Base-by-base conservation (phyloP, 1,140 invertebrate genomes). In the Homarus americanus region DNA sequence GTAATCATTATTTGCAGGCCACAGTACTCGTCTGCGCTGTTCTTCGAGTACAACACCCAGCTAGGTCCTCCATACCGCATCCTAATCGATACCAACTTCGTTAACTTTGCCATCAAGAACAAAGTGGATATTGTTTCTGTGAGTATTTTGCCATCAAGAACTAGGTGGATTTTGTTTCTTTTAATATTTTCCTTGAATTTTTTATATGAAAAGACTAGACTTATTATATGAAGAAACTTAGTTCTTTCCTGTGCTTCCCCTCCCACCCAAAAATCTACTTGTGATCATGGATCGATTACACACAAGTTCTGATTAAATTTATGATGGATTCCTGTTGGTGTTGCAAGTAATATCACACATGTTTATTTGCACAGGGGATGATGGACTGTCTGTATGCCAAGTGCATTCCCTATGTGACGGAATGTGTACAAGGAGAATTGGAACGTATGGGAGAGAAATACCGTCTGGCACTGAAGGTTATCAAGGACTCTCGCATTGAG, bases 321-420 rank as follows among this genome's bases (percentile, higher is more conserved):
- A n/a, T n/a, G n/a, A n/a, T n/a, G n/a, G n/a, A n/a, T n/a, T n/a
- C n/a, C n/a, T n/a, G n/a, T n/a, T n/a, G n/a, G n/a, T n/a, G n/a
- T n/a, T n/a, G n/a, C n/a, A n/a, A n/a, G n/a, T n/a, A n/a, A n/a
- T n/a, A n/a, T n/a, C n/a, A n/a, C n/a, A n/a, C n/a, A n/a, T n/a
- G n/a, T n/a, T n/a, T n/a, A n/a, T n/a, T n/a, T n/a, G n/a, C n/a
- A n/a, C n/a, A 99, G 94, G 98, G 97, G 93, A 99, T 99, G 98
- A 99, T 99, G 98, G 98, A 99, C 93, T 99, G 99, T 94, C 95
- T 99, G 1, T 99, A 99, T 95, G 99, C 99, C 17, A 99, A 99
- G 95, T 99, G 99, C 94, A 98, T 98, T 93, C 98, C 99, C 1
- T 99, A 99, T 93, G 97, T 99, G 91, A 99, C 99, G 1, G 99